Base-by-base conservation (phyloP, 2,888 invertebrate genomes). In the Anorthoa munda region DNA sequence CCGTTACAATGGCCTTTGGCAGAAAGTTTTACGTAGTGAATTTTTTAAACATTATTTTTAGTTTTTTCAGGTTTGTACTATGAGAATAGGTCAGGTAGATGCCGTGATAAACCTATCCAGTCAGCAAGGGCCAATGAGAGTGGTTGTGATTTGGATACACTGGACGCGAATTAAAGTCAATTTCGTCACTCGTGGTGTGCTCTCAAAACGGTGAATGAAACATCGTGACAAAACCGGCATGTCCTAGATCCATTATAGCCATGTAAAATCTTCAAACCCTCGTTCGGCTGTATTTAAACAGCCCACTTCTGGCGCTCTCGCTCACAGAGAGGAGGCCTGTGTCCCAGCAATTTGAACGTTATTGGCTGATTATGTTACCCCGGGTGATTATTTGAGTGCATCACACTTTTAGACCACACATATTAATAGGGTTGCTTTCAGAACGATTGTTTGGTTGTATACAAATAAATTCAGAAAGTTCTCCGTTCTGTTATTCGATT, bases 1-100 rank as follows among this genome's bases (percentile, higher is more conserved):
- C 80, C 72, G 78, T 85, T 86, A 82, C 74, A 86, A 83, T 82
- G 83, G 51, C 63, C 65, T 70, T 70, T 59, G 11, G 23, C 7
- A 23, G 53, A 58, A 61, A 46, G 21, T 18, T 13, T 51, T 67
- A 55, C 21, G 26, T 11, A 13, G 7, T 64, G 46, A 56, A 45
- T 72, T 9, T 64, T 58, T 65, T 39, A 21, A 4, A 63, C 48
- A 46, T 45, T 45, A 21, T 9, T 60, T 4, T 60, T 21, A 15
- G 15, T 3, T 45, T 60, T 17, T 45, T n/a, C n/a, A 3, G 0
- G 17, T 56, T 9, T 15, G 55, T 23, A 15, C 23, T 55, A 55
- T 15, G 55, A 12, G 55, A 23, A 55, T 15, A 21, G 53, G 5
- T 53, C 13, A 13, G 3, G 50, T n/a, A 18, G 50, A 50, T 51